These are phyloP conservation scores for Deroplatys truncata DNA, from an alignment of 2,888 invertebrate species.

Conservation along the genomic window DNA sequence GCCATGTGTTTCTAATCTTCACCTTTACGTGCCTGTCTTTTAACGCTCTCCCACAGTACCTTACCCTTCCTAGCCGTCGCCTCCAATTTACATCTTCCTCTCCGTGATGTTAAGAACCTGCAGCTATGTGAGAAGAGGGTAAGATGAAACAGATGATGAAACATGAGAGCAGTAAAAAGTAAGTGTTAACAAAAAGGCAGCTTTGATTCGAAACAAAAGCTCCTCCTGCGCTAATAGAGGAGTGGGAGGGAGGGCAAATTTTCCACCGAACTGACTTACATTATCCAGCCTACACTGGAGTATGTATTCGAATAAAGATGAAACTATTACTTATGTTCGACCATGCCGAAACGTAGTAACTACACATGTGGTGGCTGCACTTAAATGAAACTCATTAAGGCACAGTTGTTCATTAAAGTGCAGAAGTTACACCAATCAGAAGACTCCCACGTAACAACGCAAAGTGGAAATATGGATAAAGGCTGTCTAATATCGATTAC, in stretches of 20 bases:
- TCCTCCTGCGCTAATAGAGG: background rate
- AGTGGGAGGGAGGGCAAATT: background rate
- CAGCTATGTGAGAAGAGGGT: background rate
- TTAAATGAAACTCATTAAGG: too few species aligned
- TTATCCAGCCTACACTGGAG: too few species aligned
- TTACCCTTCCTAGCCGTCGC: background rate
- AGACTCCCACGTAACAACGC: too few species aligned
- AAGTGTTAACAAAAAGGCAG: background rate
- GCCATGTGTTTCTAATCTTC: slow-evolving; percentile 18
- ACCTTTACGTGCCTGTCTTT: slow-evolving; percentile 10
- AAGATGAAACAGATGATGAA: background rate
- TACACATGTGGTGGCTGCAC: too few species aligned
- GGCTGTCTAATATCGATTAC: too few species aligned
- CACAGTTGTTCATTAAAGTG: too few species aligned
- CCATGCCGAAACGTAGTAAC: too few species aligned
- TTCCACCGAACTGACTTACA: background rate
- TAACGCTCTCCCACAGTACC: background rate
- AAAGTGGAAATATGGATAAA: too few species aligned
- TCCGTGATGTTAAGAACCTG: background rate
- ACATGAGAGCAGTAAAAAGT: background rate
- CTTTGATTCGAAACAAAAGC: background rate
- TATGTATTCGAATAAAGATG: too few species aligned
- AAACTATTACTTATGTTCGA: too few species aligned
- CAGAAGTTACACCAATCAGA: too few species aligned
- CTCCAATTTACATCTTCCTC: slow-evolving; percentile 11